Percentiles rank a stretch among this genome's conserved stretches.
Evolutionary conservation across 2,797 vertebrate genomes (phyloP).

Genomic region (Pseudopleuronectes americanus): DNA sequence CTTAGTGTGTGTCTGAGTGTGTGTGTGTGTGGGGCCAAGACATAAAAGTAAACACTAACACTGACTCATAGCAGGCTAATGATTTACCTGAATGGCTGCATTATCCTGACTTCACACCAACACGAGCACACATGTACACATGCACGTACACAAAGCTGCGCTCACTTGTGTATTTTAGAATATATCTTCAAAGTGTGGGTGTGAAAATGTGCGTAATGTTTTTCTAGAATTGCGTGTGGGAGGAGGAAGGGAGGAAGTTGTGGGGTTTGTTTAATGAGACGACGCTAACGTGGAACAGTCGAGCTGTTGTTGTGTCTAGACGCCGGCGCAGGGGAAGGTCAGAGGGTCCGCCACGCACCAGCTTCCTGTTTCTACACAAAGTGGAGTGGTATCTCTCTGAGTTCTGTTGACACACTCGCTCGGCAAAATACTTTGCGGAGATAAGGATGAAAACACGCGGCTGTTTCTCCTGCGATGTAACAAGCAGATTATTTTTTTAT

Average conservation of each 20-base stretch:
- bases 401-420: constrained; percentile 6
- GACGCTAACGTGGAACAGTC: constrained; percentile 15
- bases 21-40: constrained; percentile 40
- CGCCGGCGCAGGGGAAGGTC: constrained; percentile 44
- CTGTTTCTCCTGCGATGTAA: constrained; percentile 40
- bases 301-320: constrained; percentile 44
- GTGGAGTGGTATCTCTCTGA: constrained; percentile 1
- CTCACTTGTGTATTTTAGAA: background rate
- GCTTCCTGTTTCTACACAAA: constrained; percentile 36
- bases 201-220: background rate
- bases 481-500: constrained; percentile 53
- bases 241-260: background rate
- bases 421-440: constrained; percentile 8
- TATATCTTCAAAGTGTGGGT: background rate
- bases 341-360: constrained; percentile 29
- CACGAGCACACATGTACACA: constrained; percentile 35
- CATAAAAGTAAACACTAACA: constrained; percentile 68
- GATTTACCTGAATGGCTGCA: constrained; percentile 75
- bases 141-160: constrained; percentile 26
- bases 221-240: background rate
- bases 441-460: constrained; percentile 38
- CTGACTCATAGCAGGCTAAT: constrained; percentile 78
- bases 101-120: constrained; percentile 45
- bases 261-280: constrained; percentile 11
- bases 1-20: constrained; percentile 8